Conservation (phyloP, 2,797 vertebrate species). For the Eremophila alpestris region DNA sequence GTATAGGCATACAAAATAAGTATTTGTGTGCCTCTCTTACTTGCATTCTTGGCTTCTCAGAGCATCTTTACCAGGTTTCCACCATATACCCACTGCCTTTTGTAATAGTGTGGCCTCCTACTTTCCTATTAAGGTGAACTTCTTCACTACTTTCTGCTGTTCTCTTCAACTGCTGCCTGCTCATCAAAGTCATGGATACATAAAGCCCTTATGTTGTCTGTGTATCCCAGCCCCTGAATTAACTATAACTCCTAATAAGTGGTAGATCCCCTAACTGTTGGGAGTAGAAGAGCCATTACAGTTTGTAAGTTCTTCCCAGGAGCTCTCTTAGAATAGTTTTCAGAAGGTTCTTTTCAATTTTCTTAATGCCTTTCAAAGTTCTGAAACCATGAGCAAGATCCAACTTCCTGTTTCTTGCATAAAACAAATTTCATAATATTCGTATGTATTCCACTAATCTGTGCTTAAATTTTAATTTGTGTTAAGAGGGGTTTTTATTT, state of each 20-base stretch:
- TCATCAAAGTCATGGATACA: not conserved
- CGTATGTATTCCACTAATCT: not conserved
- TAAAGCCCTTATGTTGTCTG: not conserved
- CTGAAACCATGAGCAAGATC: not conserved
- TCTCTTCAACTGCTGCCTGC: not conserved
- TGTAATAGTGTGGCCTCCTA: not conserved
- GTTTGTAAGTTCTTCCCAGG: not conserved
- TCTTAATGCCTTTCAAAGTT: not conserved
- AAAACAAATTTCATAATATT: not conserved
- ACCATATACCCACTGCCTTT: not conserved
- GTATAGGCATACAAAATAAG: not conserved
- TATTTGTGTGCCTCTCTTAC: not conserved
- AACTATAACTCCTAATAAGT: not conserved
- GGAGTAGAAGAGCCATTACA: not conserved
- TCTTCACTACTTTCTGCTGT: not conserved
- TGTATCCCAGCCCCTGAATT: not conserved
- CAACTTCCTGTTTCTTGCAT: not conserved
- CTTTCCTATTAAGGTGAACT: not conserved
- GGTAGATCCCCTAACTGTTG: not conserved
- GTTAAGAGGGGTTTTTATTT: not conserved
- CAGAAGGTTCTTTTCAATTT: not conserved
- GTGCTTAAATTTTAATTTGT: not conserved
- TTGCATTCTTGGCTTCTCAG: not conserved
- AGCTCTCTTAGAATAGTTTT: not conserved
- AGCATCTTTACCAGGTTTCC: not conserved